These are phyloP conservation scores for Drosophila sp. DNA, from an alignment of 1,140 invertebrate species.

Conservation along the genomic window DNA sequence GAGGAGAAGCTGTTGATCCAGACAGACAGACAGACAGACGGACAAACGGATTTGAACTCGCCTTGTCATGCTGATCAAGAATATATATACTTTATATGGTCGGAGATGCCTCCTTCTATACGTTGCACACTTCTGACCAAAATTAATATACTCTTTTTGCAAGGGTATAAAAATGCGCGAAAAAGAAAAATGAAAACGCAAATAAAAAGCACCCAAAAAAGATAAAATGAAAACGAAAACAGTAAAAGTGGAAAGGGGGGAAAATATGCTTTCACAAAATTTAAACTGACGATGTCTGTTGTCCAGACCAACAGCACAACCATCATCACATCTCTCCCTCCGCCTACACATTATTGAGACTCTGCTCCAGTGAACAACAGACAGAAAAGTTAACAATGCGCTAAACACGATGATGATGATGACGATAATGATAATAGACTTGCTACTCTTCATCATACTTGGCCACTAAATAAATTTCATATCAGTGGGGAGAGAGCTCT, in stretches of 20 bases:
- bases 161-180: conserved; percentile 18
- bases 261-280: conserved; percentile 44
- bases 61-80: too few relatives aligned
- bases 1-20: too few relatives aligned
- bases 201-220: conserved; percentile 24
- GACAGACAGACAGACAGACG: too few relatives aligned
- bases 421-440: conserved; percentile 22
- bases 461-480: conserved; percentile 11
- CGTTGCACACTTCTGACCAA: too few relatives aligned
- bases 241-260: neutral
- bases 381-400: conserved; percentile 11
- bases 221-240: conserved; percentile 24
- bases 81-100: too few relatives aligned
- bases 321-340: neutral
- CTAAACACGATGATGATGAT: conserved; percentile 21
- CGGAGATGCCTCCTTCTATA: too few relatives aligned
- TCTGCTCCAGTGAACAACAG: conserved; percentile 7
- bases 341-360: neutral
- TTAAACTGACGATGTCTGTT: conserved; percentile 24
- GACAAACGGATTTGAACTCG: too few relatives aligned
- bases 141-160: too few relatives aligned
- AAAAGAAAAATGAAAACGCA: conserved; percentile 10
- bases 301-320: conserved; percentile 1
- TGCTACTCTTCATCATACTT: neutral
- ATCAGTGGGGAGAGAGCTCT: conserved; percentile 3